Evolutionary conservation across 2,888 invertebrate genomes (phyloP).

Genomic region (Tiphia femorata): DNA sequence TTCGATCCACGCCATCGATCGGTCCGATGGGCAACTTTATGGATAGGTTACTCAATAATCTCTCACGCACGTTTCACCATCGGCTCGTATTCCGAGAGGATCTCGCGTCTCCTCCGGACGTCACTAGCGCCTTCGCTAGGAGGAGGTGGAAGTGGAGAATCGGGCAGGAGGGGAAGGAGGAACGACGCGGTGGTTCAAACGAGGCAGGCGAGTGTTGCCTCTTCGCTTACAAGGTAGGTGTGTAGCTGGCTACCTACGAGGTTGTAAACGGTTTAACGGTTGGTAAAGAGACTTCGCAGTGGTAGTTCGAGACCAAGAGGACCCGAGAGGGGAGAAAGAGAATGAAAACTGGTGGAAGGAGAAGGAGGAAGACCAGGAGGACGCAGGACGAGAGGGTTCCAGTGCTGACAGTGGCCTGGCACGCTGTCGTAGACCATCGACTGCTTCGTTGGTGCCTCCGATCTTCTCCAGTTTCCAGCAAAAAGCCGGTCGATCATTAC

Average conservation of each 20-base stretch:
- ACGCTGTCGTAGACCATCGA: constrained; percentile 40
- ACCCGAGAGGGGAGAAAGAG: constrained; percentile 4
- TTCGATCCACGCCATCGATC: too few relatives aligned
- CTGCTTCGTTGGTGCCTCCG: constrained; percentile 17
- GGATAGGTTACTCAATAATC: too few relatives aligned
- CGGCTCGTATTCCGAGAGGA: too few relatives aligned
- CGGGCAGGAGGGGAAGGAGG: not conserved
- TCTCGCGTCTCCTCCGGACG: too few relatives aligned
- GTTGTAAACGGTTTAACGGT: constrained; percentile 53
- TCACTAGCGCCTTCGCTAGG: too few relatives aligned
- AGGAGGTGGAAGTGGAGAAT: not conserved
- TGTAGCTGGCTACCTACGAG: too few relatives aligned
- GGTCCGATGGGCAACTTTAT: too few relatives aligned
- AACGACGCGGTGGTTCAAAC: not conserved
- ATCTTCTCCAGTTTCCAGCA: too few relatives aligned
- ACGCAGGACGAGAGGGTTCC: constrained; percentile 11
- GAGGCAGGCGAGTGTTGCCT: not conserved
- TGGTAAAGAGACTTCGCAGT: constrained; percentile 37
- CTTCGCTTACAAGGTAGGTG: constrained; percentile 45
- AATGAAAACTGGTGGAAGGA: not conserved
- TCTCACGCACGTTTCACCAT: too few relatives aligned
- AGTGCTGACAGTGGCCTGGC: constrained; percentile 12
- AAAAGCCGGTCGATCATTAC: constrained; percentile 47
- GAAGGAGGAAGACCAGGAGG: not conserved
- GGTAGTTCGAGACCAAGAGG: constrained; percentile 1